These are phyloP conservation scores for Toxotes lorentzi DNA, from an alignment of 2,797 vertebrate genomes.

Conservation along the genomic window DNA sequence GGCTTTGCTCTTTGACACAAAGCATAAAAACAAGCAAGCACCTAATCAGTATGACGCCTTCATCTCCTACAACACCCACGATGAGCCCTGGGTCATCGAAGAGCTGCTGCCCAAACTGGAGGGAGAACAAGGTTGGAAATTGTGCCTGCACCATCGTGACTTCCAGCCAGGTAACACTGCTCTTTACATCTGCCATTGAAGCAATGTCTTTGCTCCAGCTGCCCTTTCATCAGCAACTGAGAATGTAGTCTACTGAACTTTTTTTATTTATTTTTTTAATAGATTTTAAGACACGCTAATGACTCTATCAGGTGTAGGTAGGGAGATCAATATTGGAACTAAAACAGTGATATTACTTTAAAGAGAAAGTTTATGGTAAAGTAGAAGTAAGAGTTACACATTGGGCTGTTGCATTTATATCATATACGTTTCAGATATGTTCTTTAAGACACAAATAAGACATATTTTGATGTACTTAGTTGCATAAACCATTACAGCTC, in stretches of 20 bases:
- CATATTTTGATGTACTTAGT: neutral
- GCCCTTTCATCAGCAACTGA: neutral
- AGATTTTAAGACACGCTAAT: neutral
- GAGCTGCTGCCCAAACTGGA: constrained; percentile 81
- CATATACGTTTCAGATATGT: neutral
- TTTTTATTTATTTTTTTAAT: neutral
- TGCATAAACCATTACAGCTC: too few relatives aligned
- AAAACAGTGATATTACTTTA: neutral
- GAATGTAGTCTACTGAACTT: neutral
- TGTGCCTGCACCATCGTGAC: constrained; percentile 86
- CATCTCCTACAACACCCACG: constrained; percentile 82
- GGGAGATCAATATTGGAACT: neutral
- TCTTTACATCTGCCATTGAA: neutral
- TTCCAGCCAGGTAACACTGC: constrained; percentile 78
- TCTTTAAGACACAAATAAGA: neutral
- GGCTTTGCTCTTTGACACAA: constrained; percentile 69
- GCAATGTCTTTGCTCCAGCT: neutral
- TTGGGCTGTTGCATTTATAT: neutral
- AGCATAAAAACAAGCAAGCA: constrained; percentile 51
- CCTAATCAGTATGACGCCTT: constrained; percentile 80
- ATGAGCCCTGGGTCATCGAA: constrained; percentile 80
- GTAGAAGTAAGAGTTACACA: neutral
- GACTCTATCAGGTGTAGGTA: too few relatives aligned
- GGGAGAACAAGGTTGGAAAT: constrained; percentile 78
- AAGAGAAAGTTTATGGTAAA: neutral